Evolutionary conservation across 2,888 invertebrate species (phyloP).

Genomic region (Rhopalosiphum nymphaeae): DNA sequence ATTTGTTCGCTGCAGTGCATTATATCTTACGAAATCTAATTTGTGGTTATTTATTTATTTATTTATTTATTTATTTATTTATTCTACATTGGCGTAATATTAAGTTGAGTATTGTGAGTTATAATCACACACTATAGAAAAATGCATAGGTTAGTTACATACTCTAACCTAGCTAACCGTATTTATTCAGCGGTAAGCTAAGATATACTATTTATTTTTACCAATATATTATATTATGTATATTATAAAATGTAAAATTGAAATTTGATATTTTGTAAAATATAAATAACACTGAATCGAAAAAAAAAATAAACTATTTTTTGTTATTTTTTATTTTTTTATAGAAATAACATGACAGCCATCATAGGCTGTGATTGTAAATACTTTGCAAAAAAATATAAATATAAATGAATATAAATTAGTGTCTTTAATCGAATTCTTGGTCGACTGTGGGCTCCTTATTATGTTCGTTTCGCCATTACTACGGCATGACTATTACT

Average conservation of each 20-base stretch:
- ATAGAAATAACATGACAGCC: background rate
- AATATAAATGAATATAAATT: background rate
- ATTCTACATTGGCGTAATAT: background rate
- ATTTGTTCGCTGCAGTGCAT: background rate
- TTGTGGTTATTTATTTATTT: too few relatives aligned
- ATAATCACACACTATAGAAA: background rate
- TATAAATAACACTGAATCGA: background rate
- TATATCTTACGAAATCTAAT: background rate
- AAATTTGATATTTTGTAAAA: background rate
- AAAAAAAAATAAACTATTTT: background rate
- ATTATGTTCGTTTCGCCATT: background rate
- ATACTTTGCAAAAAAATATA: too few relatives aligned
- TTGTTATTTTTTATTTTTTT: background rate
- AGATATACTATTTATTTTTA: background rate
- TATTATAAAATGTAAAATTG: background rate
- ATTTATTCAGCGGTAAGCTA: background rate
- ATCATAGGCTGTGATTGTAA: background rate
- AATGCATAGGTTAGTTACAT: background rate
- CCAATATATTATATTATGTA: background rate
- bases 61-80: too few relatives aligned
- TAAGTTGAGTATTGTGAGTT: background rate
- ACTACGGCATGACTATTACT: background rate
- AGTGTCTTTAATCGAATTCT: background rate
- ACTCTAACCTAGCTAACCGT: background rate
- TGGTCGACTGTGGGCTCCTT: background rate